A percentile compares a stretch with the other conserved stretches of the same genome.
Evolutionary conservation across 2,888 invertebrate genomes (phyloP).

Genomic region (Drosophila parthenogenetica): DNA sequence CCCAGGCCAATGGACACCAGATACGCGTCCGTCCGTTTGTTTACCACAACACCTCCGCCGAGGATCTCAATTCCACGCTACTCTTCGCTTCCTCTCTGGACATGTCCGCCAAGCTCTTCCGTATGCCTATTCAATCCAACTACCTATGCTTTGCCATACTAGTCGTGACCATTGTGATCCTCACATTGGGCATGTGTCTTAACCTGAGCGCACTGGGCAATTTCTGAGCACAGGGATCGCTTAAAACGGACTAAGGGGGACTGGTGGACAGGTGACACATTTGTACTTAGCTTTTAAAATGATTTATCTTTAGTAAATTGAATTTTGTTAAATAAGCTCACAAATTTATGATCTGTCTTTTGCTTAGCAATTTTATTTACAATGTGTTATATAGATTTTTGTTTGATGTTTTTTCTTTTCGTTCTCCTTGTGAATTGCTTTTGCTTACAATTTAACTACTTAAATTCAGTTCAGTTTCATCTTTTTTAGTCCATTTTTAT

Average conservation of each 20-base stretch:
- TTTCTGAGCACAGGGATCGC: constrained; percentile 47
- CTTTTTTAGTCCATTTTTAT: constrained; percentile 27
- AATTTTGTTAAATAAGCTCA: constrained; percentile 35
- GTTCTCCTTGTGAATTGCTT: constrained; percentile 38
- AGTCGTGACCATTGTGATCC: constrained; percentile 87
- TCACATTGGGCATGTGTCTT: constrained; percentile 90
- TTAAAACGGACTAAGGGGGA: neutral
- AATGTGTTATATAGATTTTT: constrained; percentile 39
- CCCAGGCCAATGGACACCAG: constrained; percentile 92
- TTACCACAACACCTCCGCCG: constrained; percentile 91
- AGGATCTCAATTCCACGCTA: constrained; percentile 91
- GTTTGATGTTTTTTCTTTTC: too few species aligned
- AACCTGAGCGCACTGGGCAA: constrained; percentile 78
- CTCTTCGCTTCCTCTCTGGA: constrained; percentile 91
- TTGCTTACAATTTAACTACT: constrained; percentile 67
- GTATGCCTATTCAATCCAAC: constrained; percentile 90
- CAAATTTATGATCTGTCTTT: constrained; percentile 41
- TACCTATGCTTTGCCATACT: constrained; percentile 89
- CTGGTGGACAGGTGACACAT: neutral
- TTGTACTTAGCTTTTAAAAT: constrained; percentile 47
- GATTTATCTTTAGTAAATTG: constrained; percentile 29
- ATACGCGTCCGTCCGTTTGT: constrained; percentile 92
- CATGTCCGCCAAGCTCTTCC: constrained; percentile 90
- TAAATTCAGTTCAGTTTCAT: constrained; percentile 66
- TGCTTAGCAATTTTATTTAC: constrained; percentile 68